Percentiles rank a stretch among this genome's conserved stretches.
These are phyloP conservation scores for Leptinotarsa tumamoca DNA, from an alignment of 2,888 invertebrate species.

Conservation along the genomic window DNA sequence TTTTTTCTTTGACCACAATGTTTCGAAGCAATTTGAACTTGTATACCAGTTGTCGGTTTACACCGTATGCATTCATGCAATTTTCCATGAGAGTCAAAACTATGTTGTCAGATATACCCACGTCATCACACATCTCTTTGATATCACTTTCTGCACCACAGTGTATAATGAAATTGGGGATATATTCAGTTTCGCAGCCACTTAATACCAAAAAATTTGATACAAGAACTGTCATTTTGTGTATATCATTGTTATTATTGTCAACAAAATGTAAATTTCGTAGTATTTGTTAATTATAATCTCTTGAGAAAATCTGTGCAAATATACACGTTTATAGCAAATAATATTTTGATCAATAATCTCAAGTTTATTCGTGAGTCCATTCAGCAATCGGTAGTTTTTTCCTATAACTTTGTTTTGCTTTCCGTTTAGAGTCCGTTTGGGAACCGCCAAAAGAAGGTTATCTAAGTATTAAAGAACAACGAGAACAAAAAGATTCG, in stretches of 20 bases:
- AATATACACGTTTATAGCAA: constrained; percentile 21
- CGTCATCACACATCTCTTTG: constrained; percentile 21
- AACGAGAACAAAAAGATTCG: constrained; percentile 70
- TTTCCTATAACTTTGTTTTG: background rate
- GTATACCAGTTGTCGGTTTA: constrained; percentile 39
- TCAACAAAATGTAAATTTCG: constrained; percentile 31
- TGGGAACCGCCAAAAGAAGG: constrained; percentile 83
- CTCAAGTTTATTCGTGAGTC: too few species aligned
- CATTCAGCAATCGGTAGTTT: too few species aligned
- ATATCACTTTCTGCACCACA: constrained; percentile 42
- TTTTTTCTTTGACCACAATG: background rate
- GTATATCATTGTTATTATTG: constrained; percentile 17
- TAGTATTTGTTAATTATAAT: constrained; percentile 31
- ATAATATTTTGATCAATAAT: background rate
- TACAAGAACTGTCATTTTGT: constrained; percentile 29
- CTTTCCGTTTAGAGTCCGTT: constrained; percentile 73
- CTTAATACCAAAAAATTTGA: constrained; percentile 29
- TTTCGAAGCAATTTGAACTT: constrained; percentile 17
- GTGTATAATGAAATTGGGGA: constrained; percentile 50
- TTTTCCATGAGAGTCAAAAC: constrained; percentile 33
- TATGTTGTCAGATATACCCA: constrained; percentile 28
- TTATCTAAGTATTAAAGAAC: constrained; percentile 76
- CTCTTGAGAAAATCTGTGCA: constrained; percentile 26
- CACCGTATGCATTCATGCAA: constrained; percentile 29
- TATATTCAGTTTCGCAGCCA: constrained; percentile 39